Conservation (phyloP, 53 echinoderm and acorn worm species). For the Actinopyga echinites region DNA sequence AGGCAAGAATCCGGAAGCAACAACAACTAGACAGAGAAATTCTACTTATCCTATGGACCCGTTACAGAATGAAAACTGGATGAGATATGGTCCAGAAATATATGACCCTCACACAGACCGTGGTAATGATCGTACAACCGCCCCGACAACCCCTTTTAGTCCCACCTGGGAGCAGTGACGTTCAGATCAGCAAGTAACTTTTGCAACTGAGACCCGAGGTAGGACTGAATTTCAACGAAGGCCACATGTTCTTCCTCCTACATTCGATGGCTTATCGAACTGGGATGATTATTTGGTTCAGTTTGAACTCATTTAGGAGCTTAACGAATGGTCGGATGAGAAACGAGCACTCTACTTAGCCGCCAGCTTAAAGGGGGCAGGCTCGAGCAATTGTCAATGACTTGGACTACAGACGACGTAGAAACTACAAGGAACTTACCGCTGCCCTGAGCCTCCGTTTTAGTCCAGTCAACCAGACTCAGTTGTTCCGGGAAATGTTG, state of each 20-base stretch:
- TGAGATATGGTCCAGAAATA: neutral
- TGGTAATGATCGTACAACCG: neutral
- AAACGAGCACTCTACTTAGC: neutral
- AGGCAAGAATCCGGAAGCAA: no score
- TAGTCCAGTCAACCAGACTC: conserved; percentile 7
- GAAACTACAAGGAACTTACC: conserved; percentile 19
- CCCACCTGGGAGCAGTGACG: neutral
- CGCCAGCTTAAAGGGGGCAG: conserved; percentile 23
- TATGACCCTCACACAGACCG: neutral
- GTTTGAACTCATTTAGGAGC: conserved; percentile 55
- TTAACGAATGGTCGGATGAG: conserved; percentile 50
- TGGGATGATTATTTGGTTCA: conserved; percentile 58
- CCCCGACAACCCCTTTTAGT: neutral
- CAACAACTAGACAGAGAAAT: neutral
- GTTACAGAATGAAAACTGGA: neutral
- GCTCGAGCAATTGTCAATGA: conserved; percentile 7
- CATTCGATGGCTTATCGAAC: conserved; percentile 36
- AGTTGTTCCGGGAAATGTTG: neutral
- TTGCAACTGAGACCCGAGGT: neutral
- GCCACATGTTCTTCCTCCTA: neutral
- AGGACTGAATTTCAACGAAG: neutral
- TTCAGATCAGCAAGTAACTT: no score
- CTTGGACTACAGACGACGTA: neutral
- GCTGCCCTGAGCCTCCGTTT: neutral
- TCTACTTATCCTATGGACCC: neutral